Conservation (phyloP, 64 coral and sea anemone genomes). For the Actinia tenebrosa region DNA sequence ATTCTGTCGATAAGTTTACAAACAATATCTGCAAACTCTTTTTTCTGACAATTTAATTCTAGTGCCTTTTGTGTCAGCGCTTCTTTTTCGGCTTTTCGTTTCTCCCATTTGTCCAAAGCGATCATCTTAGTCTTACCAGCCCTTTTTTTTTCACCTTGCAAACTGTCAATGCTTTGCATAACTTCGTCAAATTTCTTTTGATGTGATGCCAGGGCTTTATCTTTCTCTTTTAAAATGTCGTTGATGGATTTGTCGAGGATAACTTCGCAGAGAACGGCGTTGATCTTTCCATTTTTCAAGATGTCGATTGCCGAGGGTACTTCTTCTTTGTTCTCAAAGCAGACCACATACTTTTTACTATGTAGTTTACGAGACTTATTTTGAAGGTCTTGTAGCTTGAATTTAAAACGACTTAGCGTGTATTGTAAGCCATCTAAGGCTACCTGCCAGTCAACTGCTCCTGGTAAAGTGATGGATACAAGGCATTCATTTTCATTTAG, state of each 20-base stretch:
- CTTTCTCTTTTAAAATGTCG: background rate
- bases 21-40: slow-evolving; percentile 38
- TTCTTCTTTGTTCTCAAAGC: background rate
- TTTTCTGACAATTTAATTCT: slow-evolving; percentile 46
- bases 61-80: slow-evolving; percentile 48
- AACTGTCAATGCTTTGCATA: background rate
- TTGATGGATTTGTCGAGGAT: background rate
- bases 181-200: background rate
- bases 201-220: background rate
- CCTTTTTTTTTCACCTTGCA: background rate
- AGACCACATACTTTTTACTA: background rate
- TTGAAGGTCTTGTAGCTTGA: background rate
- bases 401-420: slow-evolving; percentile 4
- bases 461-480: slow-evolving; percentile 1
- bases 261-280: background rate
- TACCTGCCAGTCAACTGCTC: background rate
- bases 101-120: slow-evolving; percentile 23
- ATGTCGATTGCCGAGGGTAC: background rate
- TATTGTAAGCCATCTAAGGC: slow-evolving; percentile 27
- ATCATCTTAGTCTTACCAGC: slow-evolving; percentile 16
- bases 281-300: background rate
- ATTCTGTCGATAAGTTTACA: background rate
- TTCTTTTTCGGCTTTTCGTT: slow-evolving; percentile 25
- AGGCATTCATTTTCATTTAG: background rate
- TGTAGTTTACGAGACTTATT: background rate